Percentiles rank a stretch among this genome's conserved stretches.
Evolutionary conservation across 2,797 vertebrate genomes (phyloP).

Genomic region (Martes flavigula): DNA sequence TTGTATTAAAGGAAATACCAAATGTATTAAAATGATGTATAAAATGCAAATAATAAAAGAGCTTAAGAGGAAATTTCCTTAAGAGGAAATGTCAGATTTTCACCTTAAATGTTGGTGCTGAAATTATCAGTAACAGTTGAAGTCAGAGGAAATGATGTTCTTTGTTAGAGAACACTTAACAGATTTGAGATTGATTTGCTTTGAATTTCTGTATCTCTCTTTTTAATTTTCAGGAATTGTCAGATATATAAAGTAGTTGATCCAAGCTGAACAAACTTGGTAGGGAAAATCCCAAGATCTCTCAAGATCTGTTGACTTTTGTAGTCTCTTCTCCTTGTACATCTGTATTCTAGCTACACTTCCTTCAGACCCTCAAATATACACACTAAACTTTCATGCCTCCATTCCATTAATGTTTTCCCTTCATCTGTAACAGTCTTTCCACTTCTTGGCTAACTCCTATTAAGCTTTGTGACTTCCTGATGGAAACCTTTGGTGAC

Average conservation of each 20-base stretch:
- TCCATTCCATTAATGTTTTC: background rate
- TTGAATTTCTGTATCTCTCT: background rate
- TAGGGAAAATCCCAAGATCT: background rate
- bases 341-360: background rate
- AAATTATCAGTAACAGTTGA: conserved; percentile 6
- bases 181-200: background rate
- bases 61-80: background rate
- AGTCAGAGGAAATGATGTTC: background rate
- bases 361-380: background rate
- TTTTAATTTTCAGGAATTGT: background rate
- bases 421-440: background rate
- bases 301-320: background rate
- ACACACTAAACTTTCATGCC: background rate
- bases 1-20: background rate
- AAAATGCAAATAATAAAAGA: background rate
- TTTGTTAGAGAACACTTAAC: background rate
- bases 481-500: background rate
- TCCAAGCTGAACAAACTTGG: background rate
- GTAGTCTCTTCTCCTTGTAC: background rate
- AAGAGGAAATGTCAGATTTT: conserved; percentile 10
- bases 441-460: background rate
- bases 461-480: conserved; percentile 4
- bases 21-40: background rate
- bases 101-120: background rate
- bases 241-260: background rate